These are phyloP conservation scores for Tolypeutes matacus DNA, from an alignment of 2,797 vertebrate genomes.

Conservation along the genomic window DNA sequence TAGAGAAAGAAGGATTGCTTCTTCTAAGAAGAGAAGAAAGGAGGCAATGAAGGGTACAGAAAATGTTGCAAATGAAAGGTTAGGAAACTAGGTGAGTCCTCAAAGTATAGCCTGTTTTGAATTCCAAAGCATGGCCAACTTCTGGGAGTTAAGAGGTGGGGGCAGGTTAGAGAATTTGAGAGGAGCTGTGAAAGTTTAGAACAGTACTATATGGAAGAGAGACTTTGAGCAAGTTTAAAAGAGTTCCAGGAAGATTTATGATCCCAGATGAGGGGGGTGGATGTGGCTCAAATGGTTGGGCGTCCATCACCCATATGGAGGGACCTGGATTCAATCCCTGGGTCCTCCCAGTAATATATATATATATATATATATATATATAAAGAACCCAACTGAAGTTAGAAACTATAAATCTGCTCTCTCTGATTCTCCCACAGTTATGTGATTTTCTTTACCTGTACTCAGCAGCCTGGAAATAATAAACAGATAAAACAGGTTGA, in stretches of 20 bases:
- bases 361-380: no score
- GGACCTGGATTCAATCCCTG: no score
- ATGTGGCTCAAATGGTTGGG: no score
- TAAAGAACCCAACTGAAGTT: neutral
- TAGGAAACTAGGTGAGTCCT: neutral
- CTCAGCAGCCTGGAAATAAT: neutral
- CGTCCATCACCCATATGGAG: no score
- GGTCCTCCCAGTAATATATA: no score
- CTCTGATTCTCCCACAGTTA: neutral
- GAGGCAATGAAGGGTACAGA: neutral
- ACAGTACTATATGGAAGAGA: neutral
- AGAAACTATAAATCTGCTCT: neutral
- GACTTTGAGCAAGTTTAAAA: slow-evolving; percentile 39
- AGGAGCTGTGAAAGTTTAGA: neutral
- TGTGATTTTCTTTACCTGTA: neutral
- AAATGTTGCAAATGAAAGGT: neutral
- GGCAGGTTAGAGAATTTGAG: neutral
- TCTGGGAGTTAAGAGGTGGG: neutral
- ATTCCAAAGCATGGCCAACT: neutral
- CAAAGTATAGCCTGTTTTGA: neutral
- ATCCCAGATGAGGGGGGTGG: no score
- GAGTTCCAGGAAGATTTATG: slow-evolving; percentile 41
- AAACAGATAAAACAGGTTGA: neutral
- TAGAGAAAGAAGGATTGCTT: neutral
- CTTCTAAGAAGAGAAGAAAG: neutral